phyloP scores from a whole-genome alignment of 2,797 vertebrate genomes.

The Diplodus sargus region DNA sequence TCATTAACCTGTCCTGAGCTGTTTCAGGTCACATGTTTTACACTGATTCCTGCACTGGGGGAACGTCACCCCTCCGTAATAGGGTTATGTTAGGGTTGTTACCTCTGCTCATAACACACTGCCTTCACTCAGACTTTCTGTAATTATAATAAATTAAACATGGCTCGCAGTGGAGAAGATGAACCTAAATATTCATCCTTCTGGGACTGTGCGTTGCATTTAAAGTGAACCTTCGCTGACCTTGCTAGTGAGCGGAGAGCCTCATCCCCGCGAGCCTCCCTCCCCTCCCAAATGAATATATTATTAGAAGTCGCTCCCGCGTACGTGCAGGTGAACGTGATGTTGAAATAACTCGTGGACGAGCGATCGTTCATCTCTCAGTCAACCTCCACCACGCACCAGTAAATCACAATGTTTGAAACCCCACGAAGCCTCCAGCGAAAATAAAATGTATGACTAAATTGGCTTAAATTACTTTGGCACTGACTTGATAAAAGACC shows the following conservation, averaged over 20 bases:
- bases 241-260: conserved; percentile 57
- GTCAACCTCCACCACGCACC: conserved; percentile 33
- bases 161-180: conserved; percentile 80
- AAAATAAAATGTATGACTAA: conserved; percentile 77
- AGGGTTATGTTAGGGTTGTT: conserved; percentile 93
- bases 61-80: conserved; percentile 89
- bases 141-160: conserved; percentile 95
- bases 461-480: conserved; percentile 81
- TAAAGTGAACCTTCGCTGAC: conserved; percentile 74
- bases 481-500: conserved; percentile 79
- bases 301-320: conserved; percentile 54
- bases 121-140: conserved; percentile 86
- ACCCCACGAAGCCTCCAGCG: conserved; percentile 58
- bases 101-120: conserved; percentile 90
- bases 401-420: conserved; percentile 67
- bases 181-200: conserved; percentile 84
- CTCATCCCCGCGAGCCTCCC: conserved; percentile 23
- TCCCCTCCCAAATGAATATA: conserved; percentile 50
- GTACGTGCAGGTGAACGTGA: conserved; percentile 57
- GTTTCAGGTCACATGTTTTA: conserved; percentile 93
- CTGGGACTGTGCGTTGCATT: conserved; percentile 68
- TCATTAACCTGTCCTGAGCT: conserved; percentile 91
- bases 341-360: conserved; percentile 60
- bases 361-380: conserved; percentile 63
- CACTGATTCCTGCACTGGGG: conserved; percentile 88